These are phyloP conservation scores for Sphaerophoria rueppellii DNA, from an alignment of 2,888 invertebrate species.

Conservation along the genomic window DNA sequence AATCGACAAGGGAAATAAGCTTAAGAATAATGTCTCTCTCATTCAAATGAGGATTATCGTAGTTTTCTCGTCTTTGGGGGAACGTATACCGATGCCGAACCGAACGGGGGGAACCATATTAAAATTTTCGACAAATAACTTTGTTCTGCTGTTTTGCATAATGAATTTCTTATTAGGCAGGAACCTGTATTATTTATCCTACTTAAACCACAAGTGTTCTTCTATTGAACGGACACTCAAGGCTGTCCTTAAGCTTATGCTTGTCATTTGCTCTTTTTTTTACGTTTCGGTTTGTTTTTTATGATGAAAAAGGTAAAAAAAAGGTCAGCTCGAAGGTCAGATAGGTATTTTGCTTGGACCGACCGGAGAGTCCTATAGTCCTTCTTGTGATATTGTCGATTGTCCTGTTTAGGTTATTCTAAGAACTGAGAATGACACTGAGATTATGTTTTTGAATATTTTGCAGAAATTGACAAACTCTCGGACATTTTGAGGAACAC, in stretches of 20 bases:
- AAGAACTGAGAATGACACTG: no score
- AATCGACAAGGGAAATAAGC: constrained; percentile 31
- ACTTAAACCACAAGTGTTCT: background rate
- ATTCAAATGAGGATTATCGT: constrained; percentile 28
- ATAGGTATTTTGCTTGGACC: background rate
- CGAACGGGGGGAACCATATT: constrained; percentile 26
- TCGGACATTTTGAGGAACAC: no score
- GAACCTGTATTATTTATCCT: background rate
- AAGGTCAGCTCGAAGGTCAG: background rate
- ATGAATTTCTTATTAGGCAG: constrained; percentile 33
- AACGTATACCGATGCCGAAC: background rate
- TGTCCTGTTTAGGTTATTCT: no score
- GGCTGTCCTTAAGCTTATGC: background rate
- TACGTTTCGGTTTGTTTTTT: background rate
- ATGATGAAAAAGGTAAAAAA: constrained; percentile 15
- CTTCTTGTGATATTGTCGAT: no score
- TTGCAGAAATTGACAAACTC: no score
- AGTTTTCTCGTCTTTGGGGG: constrained; percentile 10
- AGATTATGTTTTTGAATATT: no score
- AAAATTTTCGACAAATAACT: constrained; percentile 60
- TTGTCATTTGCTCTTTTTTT: background rate
- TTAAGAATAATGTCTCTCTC: constrained; percentile 7
- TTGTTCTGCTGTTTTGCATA: constrained; percentile 58
- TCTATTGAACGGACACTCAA: background rate
- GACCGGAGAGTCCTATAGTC: no score